Evolutionary conservation across 1,140 invertebrate genomes (phyloP).

Genomic region (Fopius arisanus): DNA sequence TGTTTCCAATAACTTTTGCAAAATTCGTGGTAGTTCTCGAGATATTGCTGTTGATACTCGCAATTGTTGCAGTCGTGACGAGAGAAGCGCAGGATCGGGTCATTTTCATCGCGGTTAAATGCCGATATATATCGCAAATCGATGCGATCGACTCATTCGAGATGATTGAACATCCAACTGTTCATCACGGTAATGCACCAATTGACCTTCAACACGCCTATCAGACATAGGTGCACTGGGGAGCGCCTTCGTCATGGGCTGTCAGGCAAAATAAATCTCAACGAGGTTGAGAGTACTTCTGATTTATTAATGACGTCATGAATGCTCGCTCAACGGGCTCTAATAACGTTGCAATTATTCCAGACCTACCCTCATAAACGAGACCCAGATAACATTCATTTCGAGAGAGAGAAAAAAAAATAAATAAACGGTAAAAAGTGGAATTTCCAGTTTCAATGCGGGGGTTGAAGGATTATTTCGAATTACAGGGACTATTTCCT

Average conservation of each 20-base stretch:
- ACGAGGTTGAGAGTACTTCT: background rate
- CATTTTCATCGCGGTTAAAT: background rate
- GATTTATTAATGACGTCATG: background rate
- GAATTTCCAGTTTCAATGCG: background rate
- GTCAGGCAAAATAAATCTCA: background rate
- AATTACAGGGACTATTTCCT: background rate
- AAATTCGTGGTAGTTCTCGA: too few relatives aligned
- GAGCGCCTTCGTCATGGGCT: background rate
- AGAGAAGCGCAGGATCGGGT: too few relatives aligned
- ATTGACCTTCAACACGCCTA: slow-evolving; percentile 1
- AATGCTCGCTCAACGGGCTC: background rate
- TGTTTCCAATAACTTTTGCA: too few relatives aligned
- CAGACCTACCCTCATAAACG: too few relatives aligned
- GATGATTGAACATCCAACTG: background rate
- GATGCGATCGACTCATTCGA: background rate
- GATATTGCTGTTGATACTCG: too few relatives aligned
- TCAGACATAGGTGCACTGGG: background rate
- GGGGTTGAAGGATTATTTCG: background rate
- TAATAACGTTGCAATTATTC: background rate
- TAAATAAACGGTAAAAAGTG: background rate
- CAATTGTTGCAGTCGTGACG: too few relatives aligned
- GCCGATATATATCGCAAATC: background rate
- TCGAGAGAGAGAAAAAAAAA: too few relatives aligned
- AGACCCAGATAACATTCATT: too few relatives aligned
- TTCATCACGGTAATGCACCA: background rate